phyloP scores from a whole-genome alignment of 2,888 invertebrate genomes.

The Cryptus armator region DNA sequence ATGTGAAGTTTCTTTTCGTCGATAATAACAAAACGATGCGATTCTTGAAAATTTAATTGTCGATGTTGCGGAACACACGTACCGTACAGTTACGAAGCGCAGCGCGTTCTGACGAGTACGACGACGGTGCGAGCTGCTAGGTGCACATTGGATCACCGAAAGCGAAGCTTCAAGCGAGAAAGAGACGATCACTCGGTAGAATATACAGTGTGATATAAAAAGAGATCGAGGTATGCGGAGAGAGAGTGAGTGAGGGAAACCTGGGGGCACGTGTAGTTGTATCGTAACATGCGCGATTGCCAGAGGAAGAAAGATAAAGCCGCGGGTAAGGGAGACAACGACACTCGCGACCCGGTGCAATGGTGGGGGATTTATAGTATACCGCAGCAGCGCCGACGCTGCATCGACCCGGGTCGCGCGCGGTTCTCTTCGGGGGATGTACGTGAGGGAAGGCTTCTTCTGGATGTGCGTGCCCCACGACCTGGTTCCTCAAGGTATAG shows the following conservation, averaged over 20 bases:
- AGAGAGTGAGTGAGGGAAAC: constrained; percentile 41
- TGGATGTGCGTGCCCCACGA: constrained; percentile 50
- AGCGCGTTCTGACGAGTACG: constrained; percentile 76
- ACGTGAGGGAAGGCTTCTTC: constrained; percentile 34
- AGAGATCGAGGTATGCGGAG: constrained; percentile 7
- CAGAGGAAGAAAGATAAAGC: constrained; percentile 22
- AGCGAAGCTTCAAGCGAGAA: constrained; percentile 56
- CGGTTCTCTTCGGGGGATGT: constrained; percentile 15
- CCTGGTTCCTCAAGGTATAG: constrained; percentile 47
- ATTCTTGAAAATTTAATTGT: background rate
- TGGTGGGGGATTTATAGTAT: constrained; percentile 44
- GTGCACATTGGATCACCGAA: constrained; percentile 68
- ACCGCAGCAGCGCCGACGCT: constrained; percentile 79
- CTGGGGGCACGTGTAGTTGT: constrained; percentile 47
- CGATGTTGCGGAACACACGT: constrained; percentile 52
- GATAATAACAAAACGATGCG: background rate
- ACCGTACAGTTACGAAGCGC: constrained; percentile 76
- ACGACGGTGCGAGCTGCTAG: constrained; percentile 72
- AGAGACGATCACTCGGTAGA: background rate
- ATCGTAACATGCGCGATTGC: constrained; percentile 32
- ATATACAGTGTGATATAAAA: background rate
- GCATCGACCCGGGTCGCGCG: constrained; percentile 78
- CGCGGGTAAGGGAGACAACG: constrained; percentile 6
- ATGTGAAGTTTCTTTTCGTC: background rate
- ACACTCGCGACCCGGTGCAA: constrained; percentile 39